A percentile compares a stretch with the other conserved stretches of the same genome.
Evolutionary conservation across 2,113 vertebrate genomes (phyloP).

Genomic region (Myocastor coypus): DNA sequence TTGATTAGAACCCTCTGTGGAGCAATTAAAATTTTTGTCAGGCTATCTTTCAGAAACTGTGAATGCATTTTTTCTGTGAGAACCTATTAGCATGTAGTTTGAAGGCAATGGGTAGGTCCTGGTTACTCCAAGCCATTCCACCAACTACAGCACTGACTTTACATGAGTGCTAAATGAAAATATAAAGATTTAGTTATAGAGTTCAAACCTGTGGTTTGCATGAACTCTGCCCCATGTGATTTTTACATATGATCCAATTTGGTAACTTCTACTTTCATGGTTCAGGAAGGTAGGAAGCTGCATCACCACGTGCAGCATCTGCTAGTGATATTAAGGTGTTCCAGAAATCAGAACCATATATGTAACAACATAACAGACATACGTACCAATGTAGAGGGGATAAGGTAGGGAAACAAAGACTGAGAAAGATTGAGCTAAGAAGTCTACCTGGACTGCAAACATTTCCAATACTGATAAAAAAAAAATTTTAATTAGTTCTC

Average conservation of each 20-base stretch:
- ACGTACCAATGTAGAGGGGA: too few species aligned
- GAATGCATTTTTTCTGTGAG: background rate
- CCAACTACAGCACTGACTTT: background rate
- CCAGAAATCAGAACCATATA: background rate
- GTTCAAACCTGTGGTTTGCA: background rate
- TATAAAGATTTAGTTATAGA: too few species aligned
- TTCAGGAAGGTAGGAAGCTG: background rate
- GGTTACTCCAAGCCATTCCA: background rate
- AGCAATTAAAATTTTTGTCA: background rate
- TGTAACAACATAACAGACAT: too few species aligned
- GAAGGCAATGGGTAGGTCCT: background rate
- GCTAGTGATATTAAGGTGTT: background rate
- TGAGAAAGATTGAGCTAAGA: background rate
- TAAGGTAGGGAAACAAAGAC: background rate
- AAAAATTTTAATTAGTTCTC: background rate
- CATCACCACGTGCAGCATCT: background rate
- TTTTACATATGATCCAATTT: background rate
- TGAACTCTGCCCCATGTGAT: background rate
- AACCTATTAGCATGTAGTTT: background rate
- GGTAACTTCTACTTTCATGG: background rate
- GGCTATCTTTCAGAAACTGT: background rate
- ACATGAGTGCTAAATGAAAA: background rate
- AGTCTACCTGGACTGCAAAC: background rate
- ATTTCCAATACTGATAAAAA: background rate
- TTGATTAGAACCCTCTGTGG: background rate